phyloP scores from a whole-genome alignment of 2,113 vertebrate species.

The Psilopsiagon aurifrons region DNA sequence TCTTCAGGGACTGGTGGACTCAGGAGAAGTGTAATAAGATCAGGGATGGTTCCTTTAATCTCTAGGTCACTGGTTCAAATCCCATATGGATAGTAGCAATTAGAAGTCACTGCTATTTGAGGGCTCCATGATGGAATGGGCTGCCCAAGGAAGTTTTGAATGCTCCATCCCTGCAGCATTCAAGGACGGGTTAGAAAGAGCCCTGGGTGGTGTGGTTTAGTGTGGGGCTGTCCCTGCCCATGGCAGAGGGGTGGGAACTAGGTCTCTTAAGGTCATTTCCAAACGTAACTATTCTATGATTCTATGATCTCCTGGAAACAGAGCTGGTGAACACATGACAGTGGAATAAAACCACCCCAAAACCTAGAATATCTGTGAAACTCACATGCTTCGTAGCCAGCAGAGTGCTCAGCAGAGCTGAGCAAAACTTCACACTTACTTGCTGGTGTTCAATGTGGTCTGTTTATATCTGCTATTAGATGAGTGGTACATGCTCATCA shows the following conservation, averaged over 20 bases:
- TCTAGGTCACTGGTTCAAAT: conserved; percentile 1
- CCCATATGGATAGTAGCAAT: background rate
- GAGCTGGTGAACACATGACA: background rate
- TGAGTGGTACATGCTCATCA: accelerated
- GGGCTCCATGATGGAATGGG: background rate
- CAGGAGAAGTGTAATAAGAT: conserved; percentile 2
- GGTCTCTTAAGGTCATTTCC: too few relatives aligned
- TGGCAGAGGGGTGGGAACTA: too few relatives aligned
- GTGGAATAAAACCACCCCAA: background rate
- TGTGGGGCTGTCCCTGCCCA: too few relatives aligned
- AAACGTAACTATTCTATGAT: too few relatives aligned
- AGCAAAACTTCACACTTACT: background rate
- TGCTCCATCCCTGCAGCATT: too few relatives aligned
- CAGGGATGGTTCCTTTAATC: conserved; percentile 1
- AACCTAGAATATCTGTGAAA: background rate
- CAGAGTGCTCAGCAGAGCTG: background rate
- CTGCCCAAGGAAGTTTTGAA: too few relatives aligned
- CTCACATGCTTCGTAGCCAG: background rate
- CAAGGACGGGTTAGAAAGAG: too few relatives aligned
- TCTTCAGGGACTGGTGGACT: conserved; percentile 15
- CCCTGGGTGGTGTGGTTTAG: too few relatives aligned
- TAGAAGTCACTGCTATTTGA: background rate
- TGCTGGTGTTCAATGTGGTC: background rate
- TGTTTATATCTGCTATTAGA: accelerated
- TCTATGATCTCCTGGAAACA: background rate